Percentiles rank a stretch among this genome's conserved stretches.
Evolutionary conservation across 2,888 invertebrate genomes (phyloP).

Genomic region (Apotomis betuletana): DNA sequence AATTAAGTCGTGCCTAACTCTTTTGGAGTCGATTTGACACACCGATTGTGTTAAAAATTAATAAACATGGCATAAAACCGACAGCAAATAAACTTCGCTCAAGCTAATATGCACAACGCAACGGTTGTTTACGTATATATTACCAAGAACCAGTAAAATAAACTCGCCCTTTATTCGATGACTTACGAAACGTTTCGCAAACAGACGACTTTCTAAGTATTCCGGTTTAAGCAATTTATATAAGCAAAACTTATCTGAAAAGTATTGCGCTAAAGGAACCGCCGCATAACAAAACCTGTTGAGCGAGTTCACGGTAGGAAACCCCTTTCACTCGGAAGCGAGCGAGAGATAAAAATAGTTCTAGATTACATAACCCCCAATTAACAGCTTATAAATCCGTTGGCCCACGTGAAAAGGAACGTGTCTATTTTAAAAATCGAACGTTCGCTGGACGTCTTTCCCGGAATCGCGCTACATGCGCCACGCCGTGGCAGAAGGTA

Average conservation of each 20-base stretch:
- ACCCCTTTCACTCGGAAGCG: slow-evolving; percentile 75
- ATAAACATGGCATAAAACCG: slow-evolving; percentile 25
- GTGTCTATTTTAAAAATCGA: slow-evolving; percentile 78
- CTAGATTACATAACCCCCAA: slow-evolving; percentile 71
- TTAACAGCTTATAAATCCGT: slow-evolving; percentile 67
- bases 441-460: slow-evolving; percentile 66
- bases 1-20: slow-evolving; percentile 43
- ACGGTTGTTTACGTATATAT: not conserved
- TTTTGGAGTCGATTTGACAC: slow-evolving; percentile 26
- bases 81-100: not conserved
- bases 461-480: slow-evolving; percentile 57
- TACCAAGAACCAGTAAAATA: slow-evolving; percentile 13
- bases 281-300: slow-evolving; percentile 57
- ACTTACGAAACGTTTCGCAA: slow-evolving; percentile 13
- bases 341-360: slow-evolving; percentile 68
- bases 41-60: slow-evolving; percentile 24
- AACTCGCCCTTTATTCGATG: slow-evolving; percentile 8
- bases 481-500: not conserved
- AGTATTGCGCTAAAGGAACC: slow-evolving; percentile 51
- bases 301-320: slow-evolving; percentile 66
- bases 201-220: slow-evolving; percentile 16
- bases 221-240: slow-evolving; percentile 6
- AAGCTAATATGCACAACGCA: not conserved
- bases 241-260: slow-evolving; percentile 20
- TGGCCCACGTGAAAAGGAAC: slow-evolving; percentile 67